phyloP scores from a whole-genome alignment of 2,113 vertebrate genomes.

The Rhea americana region DNA sequence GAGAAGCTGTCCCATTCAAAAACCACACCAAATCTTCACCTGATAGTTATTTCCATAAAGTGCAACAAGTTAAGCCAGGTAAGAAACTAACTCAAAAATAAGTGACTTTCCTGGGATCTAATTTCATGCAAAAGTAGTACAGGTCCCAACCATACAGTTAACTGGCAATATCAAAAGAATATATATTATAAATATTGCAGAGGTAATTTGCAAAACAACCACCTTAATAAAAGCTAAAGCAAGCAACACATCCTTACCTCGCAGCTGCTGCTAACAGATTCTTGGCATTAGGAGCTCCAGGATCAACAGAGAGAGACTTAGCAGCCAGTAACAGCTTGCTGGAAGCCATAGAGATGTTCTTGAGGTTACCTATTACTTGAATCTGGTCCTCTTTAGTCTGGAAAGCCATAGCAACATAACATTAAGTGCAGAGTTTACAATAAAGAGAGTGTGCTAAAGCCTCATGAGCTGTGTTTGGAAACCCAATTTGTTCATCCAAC shows the following conservation, averaged over 20 bases:
- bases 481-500: not conserved
- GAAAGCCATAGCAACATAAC: constrained; percentile 21
- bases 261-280: constrained; percentile 96
- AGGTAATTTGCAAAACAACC: not conserved
- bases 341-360: constrained; percentile 99
- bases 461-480: not conserved
- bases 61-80: not conserved
- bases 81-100: not conserved
- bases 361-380: constrained; percentile 97
- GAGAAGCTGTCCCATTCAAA: not conserved
- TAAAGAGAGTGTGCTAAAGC: not conserved
- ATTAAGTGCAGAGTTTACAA: not conserved
- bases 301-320: constrained; percentile 97
- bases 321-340: constrained; percentile 97
- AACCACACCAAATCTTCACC: not conserved
- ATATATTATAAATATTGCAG: not conserved
- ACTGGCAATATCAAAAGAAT: not conserved
- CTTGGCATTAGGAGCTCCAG: constrained; percentile 96
- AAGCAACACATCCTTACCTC: constrained; percentile 77
- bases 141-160: not conserved
- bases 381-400: constrained; percentile 98
- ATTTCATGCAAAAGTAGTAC: not conserved
- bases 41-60: not conserved
- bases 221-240: not conserved
- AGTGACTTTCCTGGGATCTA: not conserved